Evolutionary conservation across 2,797 vertebrate genomes (phyloP), one percentile per base, ranked within the genome.

Genomic region (Catostomus latipinnis): DNA sequence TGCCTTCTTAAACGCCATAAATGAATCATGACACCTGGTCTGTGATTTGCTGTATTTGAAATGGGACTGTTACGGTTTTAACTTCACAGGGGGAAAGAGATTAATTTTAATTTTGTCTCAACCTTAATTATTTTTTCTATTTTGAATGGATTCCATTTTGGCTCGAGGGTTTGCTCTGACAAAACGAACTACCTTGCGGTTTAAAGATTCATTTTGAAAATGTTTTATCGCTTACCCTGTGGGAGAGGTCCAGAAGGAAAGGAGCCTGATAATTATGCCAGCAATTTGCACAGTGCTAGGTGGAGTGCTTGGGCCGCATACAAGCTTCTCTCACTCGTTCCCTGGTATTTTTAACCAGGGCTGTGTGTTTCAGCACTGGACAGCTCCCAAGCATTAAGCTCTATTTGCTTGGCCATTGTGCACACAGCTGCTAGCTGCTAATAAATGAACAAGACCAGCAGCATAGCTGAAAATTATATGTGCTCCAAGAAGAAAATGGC

Each of bases 11-110:
- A 93, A 93, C 86, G 88, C 85, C 86, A 90, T 92, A 90, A 93
- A 93, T 94, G 92, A 94, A 89, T 93, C 86, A 93, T 90, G 86
- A 90, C 90, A 91, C 91, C 88, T 91, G 89, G 89, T 91, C 89
- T 90, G 88, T 87, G 87, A 92, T 93, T 91, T 82, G 81, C 87
- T 89, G 81, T 80, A 88, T 89, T 89, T 90, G 88, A 89, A 91
- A 90, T 90, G 86, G 86, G 73, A 63, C 56, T 34, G 45, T 52
- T 63, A 57, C 34, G 34, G 34, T 34, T 53, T 53, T 62, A 63
- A 54, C 49, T 71, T 76, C 7, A 49, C 63, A 73, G 12, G 76
- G 63, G 60, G 66, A 63, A 72, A 50, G 53, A 58, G 16, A 65
- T 73, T 80, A 9, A 80, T 80, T 80, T 73, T 66, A 13, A 80